A percentile compares a stretch with the other conserved stretches of the same genome.
phyloP scores from a whole-genome alignment of 1,140 invertebrate genomes.

The Drosophila watanabei region DNA sequence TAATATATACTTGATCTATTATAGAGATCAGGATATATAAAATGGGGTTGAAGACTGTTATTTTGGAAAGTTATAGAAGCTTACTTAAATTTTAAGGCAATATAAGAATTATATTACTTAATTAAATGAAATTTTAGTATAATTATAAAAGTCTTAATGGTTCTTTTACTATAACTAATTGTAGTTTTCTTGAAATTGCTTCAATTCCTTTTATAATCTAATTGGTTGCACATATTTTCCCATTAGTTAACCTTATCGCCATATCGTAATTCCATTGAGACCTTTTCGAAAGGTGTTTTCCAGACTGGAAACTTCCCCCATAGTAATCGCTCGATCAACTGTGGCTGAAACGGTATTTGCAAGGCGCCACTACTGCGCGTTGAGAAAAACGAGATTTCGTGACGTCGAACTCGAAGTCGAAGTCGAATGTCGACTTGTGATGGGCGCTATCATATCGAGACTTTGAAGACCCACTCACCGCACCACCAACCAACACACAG shows the following conservation, averaged over 20 bases:
- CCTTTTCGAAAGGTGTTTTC: slow-evolving; percentile 26
- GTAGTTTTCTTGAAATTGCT: too few species aligned
- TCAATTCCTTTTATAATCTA: neutral
- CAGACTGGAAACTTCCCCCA: slow-evolving; percentile 18
- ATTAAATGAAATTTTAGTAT: too few species aligned
- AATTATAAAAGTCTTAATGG: neutral
- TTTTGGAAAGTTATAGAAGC: too few species aligned
- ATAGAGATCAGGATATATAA: neutral
- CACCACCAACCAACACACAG: slow-evolving; percentile 15
- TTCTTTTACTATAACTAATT: neutral
- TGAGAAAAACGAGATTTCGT: slow-evolving; percentile 48
- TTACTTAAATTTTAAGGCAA: neutral
- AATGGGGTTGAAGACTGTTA: neutral
- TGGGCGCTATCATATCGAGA: slow-evolving; percentile 46
- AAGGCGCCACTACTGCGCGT: slow-evolving; percentile 1
- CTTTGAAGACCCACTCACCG: slow-evolving; percentile 19
- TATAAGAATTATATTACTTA: neutral
- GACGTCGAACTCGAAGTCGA: slow-evolving; percentile 27
- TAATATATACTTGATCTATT: neutral
- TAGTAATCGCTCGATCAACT: slow-evolving; percentile 50
- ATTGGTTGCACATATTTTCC: neutral
- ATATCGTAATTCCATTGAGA: slow-evolving; percentile 6
- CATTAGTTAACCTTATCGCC: slow-evolving; percentile 2
- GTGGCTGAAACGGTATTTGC: slow-evolving; percentile 45
- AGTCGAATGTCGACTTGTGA: slow-evolving; percentile 32